Conservation (phyloP, 2,888 invertebrate genomes). For the Chrysomela aeneicollis region DNA sequence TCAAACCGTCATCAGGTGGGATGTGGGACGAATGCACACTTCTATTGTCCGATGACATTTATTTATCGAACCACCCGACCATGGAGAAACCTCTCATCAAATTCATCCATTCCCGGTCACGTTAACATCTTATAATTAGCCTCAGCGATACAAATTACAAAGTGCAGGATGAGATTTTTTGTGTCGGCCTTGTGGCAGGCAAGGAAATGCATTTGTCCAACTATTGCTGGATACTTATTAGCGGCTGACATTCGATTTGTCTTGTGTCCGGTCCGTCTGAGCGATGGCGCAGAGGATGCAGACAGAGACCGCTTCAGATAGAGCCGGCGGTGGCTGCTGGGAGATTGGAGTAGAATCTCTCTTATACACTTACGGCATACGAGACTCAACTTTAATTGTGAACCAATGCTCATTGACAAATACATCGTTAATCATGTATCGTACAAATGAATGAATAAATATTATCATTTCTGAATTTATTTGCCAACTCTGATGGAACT, state of each 20-base stretch:
- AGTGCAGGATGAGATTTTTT: slow-evolving; percentile 60
- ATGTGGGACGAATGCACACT: too few species aligned
- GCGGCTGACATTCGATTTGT: slow-evolving; percentile 66
- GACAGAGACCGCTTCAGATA: slow-evolving; percentile 28
- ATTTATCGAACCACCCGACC: slow-evolving; percentile 48
- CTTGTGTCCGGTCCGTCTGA: slow-evolving; percentile 61
- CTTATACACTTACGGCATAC: too few species aligned
- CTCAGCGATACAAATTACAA: slow-evolving; percentile 62
- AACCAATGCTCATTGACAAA: too few species aligned
- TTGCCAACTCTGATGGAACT: too few species aligned
- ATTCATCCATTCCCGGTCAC: slow-evolving; percentile 50
- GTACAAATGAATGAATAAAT: too few species aligned
- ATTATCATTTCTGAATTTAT: too few species aligned
- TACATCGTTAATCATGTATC: too few species aligned
- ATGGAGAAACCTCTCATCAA: slow-evolving; percentile 54
- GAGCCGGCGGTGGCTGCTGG: slow-evolving; percentile 30
- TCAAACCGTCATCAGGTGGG: too few species aligned
- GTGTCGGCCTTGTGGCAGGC: slow-evolving; percentile 58
- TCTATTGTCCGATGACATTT: slow-evolving; percentile 44
- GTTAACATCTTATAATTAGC: slow-evolving; percentile 60
- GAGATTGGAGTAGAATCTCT: too few species aligned
- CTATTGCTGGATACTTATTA: slow-evolving; percentile 64
- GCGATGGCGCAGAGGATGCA: slow-evolving; percentile 54
- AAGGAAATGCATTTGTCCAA: slow-evolving; percentile 63
- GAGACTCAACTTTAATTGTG: too few species aligned